Conservation (phyloP, 2,888 invertebrate species). For the Stenoptilia bipunctidactyla region DNA sequence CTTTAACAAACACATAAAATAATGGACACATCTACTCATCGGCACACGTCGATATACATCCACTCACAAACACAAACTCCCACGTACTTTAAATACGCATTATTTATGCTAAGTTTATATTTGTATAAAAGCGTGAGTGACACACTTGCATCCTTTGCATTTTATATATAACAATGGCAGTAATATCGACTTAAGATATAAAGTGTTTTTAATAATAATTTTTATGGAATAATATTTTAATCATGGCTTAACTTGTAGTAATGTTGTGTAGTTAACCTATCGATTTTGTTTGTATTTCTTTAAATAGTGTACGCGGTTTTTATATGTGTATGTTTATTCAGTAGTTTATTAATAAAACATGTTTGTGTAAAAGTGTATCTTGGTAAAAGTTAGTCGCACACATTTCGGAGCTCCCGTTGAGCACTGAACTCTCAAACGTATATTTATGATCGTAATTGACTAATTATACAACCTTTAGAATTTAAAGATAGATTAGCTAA, state of each 20-base stretch:
- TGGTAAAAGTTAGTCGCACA: conserved; percentile 43
- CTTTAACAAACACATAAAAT: neutral
- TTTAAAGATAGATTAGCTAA: conserved; percentile 59
- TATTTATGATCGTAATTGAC: conserved; percentile 72
- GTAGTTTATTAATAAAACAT: conserved; percentile 59
- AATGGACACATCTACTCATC: neutral
- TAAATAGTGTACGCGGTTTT: conserved; percentile 68
- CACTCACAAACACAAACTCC: conserved; percentile 3
- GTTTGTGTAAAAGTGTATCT: conserved; percentile 68
- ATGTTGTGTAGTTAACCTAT: conserved; percentile 67
- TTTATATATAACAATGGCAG: conserved; percentile 46
- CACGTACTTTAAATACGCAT: conserved; percentile 5
- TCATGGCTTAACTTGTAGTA: conserved; percentile 69
- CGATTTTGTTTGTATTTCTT: conserved; percentile 69
- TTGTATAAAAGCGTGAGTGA: conserved; percentile 26
- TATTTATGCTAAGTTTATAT: conserved; percentile 7
- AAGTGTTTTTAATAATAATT: conserved; percentile 60
- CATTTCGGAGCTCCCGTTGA: conserved; percentile 19
- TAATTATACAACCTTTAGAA: conserved; percentile 67
- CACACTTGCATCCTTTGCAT: conserved; percentile 35
- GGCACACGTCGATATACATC: conserved; percentile 1
- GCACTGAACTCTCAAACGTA: conserved; percentile 36
- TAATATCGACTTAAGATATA: conserved; percentile 59
- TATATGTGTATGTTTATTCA: conserved; percentile 71
- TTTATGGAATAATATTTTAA: conserved; percentile 62